Evolutionary conservation across 2,797 vertebrate species (phyloP).

Genomic region (Onychomys leucogaster): DNA sequence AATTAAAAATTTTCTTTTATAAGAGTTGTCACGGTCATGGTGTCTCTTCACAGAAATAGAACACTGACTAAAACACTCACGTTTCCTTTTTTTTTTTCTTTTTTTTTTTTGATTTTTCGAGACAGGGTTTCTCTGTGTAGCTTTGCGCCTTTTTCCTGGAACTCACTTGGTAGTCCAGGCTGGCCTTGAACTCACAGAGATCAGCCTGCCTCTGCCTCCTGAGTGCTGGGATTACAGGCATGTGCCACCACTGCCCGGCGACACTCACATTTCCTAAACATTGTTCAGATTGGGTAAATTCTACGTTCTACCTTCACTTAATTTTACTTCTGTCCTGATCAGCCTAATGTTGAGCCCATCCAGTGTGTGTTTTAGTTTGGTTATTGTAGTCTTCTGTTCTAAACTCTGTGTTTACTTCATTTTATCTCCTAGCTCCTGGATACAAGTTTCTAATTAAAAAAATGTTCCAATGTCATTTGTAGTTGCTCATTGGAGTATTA

Average conservation of each 20-base stretch:
- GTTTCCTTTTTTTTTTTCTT: too few species aligned
- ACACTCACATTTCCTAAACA: too few species aligned
- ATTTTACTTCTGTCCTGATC: neutral
- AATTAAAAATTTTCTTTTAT: neutral
- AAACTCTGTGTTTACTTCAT: constrained; percentile 46
- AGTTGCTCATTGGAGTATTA: neutral
- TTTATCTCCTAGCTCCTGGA: constrained; percentile 24
- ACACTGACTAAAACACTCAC: neutral
- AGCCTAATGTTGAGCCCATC: neutral
- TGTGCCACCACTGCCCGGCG: too few species aligned
- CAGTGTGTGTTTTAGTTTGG: neutral
- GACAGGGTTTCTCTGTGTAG: too few species aligned
- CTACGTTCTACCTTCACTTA: constrained; percentile 13
- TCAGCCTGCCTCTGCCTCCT: too few species aligned
- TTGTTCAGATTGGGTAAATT: constrained; percentile 43
- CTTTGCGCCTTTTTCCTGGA: too few species aligned
- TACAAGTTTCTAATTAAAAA: neutral
- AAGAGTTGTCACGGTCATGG: neutral
- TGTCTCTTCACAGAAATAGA: neutral
- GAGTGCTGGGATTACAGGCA: too few species aligned
- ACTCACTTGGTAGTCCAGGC: too few species aligned
- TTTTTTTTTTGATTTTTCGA: too few species aligned
- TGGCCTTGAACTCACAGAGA: too few species aligned
- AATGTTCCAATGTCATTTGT: neutral
- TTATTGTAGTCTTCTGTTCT: constrained; percentile 37